These are phyloP conservation scores for Trachelus tabidus DNA, from an alignment of 2,888 invertebrate genomes.

Conservation along the genomic window DNA sequence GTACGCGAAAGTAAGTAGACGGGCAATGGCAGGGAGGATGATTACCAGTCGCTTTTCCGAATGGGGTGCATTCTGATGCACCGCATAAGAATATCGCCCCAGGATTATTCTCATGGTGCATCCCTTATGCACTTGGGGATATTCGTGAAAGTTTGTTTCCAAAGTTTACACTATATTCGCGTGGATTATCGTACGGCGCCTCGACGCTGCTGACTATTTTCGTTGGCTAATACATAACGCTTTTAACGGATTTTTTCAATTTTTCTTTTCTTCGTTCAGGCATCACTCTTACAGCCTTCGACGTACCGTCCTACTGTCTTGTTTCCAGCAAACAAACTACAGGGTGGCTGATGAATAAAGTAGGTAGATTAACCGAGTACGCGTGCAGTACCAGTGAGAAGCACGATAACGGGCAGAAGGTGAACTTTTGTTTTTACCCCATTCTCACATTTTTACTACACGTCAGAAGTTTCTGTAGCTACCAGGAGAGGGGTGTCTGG, in stretches of 20 bases:
- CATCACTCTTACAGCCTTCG: not conserved
- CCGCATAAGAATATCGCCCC: not conserved
- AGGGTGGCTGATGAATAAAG: not conserved
- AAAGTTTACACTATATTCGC: not conserved
- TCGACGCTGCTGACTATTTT: not conserved
- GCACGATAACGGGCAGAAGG: slow-evolving; percentile 5
- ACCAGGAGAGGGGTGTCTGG: slow-evolving; percentile 26
- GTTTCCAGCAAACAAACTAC: not conserved
- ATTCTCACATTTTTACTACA: slow-evolving; percentile 31
- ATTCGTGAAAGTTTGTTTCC: not conserved
- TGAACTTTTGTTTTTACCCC: slow-evolving; percentile 32
- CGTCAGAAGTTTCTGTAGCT: slow-evolving; percentile 50
- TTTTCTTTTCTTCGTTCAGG: not conserved
- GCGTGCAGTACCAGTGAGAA: slow-evolving; percentile 18
- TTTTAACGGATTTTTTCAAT: not conserved
- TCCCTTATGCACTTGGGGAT: not conserved
- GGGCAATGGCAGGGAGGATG: not conserved
- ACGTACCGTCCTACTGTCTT: not conserved
- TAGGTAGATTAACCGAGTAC: slow-evolving; percentile 32
- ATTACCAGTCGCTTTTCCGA: not conserved
- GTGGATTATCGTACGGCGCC: not conserved
- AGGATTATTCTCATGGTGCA: not conserved
- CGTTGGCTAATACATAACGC: not conserved
- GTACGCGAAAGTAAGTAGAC: slow-evolving; percentile 6
- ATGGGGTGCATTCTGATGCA: not conserved